Evolutionary conservation across 2,113 vertebrate genomes (phyloP).

Genomic region (Proterorhinus semilunaris): DNA sequence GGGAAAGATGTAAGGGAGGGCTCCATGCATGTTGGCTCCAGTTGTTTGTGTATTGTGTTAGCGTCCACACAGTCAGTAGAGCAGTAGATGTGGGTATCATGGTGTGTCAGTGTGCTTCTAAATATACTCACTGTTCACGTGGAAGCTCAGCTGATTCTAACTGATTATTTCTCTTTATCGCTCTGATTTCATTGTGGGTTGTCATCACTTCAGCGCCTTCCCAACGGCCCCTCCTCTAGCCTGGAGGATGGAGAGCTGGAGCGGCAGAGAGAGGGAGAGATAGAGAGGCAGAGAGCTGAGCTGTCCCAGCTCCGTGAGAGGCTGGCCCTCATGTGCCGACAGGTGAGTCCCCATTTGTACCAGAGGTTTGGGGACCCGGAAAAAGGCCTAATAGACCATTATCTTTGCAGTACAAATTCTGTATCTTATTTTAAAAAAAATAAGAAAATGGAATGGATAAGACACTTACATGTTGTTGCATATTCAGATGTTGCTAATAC

Average conservation of each 20-base stretch:
- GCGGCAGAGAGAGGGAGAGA: conserved; percentile 81
- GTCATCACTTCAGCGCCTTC: conserved; percentile 74
- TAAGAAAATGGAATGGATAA: too few relatives aligned
- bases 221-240: conserved; percentile 83
- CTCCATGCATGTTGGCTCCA: conserved; percentile 64
- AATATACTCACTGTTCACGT: conserved; percentile 5
- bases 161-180: conserved; percentile 19
- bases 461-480: too few relatives aligned
- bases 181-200: conserved; percentile 7
- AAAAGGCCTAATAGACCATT: too few relatives aligned
- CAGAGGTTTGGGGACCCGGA: neutral
- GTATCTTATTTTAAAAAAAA: too few relatives aligned
- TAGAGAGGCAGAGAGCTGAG: conserved; percentile 85
- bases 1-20: conserved; percentile 80
- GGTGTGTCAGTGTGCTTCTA: conserved; percentile 48
- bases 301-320: conserved; percentile 88
- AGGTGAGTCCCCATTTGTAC: conserved; percentile 63
- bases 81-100: conserved; percentile 52
- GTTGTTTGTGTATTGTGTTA: conserved; percentile 66
- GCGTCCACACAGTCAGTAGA: conserved; percentile 45
- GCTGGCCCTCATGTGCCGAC: conserved; percentile 87
- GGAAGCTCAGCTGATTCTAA: conserved; percentile 15
- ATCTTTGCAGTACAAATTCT: too few relatives aligned
- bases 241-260: conserved; percentile 73
- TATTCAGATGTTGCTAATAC: too few relatives aligned